Base-by-base conservation (phyloP, 2,797 vertebrate genomes). In the Pempheris klunzingeri region DNA sequence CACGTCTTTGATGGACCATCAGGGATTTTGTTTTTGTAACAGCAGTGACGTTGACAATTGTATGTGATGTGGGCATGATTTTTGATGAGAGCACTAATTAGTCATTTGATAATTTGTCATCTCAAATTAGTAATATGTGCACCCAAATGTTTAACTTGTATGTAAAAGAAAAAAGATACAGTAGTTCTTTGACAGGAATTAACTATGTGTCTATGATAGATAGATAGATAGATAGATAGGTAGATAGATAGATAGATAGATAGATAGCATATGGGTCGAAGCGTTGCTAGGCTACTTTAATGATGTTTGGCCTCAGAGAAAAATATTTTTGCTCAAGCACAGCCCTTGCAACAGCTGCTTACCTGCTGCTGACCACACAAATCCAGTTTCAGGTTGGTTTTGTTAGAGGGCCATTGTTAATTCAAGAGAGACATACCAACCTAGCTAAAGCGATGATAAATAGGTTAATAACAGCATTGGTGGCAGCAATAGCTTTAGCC, bases 391-490 rank as follows among this genome's bases (percentile, higher is more conserved):
- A 59, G 30, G 30, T 81, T 62, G 24, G 9, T 39, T 77, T 60
- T 55, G 24, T 52, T 15, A 52, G 20, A 53, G 54, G 28, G 54
- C 15, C 41, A 61, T 7, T 60, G 28, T 22, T 22, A 49, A 62
- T 62, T 74, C 32, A 28, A 20, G 26, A 64, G 26, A 71, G 59
- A 77, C 54, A 59, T 30, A 39, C 43, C 28, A 50, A 66, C 44
- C 58, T 32, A 14, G 30, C 75, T 61, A 63, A 24, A 43, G 55
- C 18, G 1, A 65, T 77, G 80, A 87, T 68, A 34, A 80, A 87
- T 80, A 53, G 58, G 22, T 78, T 84, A 84, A 84, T 83, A 82
- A 82, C 53, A 71, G 50, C 52, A 64, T 41, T 15, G 68, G 44
- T 66, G 53, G 55, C 62, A 54, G 30, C 39, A 24, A 30, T 13